A percentile compares a stretch with the other conserved stretches of the same genome.
Evolutionary conservation across 2,113 vertebrate genomes (phyloP).

Genomic region (Zeus faber): DNA sequence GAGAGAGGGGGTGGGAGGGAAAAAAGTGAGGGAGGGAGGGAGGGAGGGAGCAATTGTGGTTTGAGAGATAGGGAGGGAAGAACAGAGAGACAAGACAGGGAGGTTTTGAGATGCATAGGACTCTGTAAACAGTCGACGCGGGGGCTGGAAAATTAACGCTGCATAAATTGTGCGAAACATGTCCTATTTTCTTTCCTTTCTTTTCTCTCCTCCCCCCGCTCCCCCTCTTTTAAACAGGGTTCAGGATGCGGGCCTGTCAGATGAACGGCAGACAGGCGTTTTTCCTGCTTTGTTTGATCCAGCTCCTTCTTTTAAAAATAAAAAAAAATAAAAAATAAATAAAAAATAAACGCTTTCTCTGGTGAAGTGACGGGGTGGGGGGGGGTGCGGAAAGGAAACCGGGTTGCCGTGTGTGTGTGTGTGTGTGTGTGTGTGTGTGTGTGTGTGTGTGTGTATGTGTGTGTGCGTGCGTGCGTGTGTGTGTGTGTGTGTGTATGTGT

Average conservation of each 20-base stretch:
- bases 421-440: slow-evolving; percentile 29
- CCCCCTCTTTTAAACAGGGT: slow-evolving; percentile 62
- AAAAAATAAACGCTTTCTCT: slow-evolving; percentile 35
- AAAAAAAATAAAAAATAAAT: slow-evolving; percentile 37
- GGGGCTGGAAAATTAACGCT: slow-evolving; percentile 75
- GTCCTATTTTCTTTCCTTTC: slow-evolving; percentile 63
- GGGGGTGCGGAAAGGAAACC: slow-evolving; percentile 54
- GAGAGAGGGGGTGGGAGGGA: slow-evolving; percentile 31
- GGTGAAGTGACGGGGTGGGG: not conserved
- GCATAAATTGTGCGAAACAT: slow-evolving; percentile 72
- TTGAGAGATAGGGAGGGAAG: slow-evolving; percentile 33
- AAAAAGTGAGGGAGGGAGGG: slow-evolving; percentile 7
- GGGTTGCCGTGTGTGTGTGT: slow-evolving; percentile 2
- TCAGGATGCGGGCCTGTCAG: slow-evolving; percentile 72
- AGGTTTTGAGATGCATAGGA: slow-evolving; percentile 62
- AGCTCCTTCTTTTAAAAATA: slow-evolving; percentile 49
- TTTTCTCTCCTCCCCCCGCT: slow-evolving; percentile 56
- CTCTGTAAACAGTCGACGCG: slow-evolving; percentile 68
- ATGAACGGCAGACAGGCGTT: slow-evolving; percentile 67
- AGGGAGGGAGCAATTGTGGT: slow-evolving; percentile 49
- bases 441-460: not conserved
- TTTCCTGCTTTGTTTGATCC: slow-evolving; percentile 69
- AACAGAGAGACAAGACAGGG: slow-evolving; percentile 39
- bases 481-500: too few species aligned
- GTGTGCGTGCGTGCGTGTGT: slow-evolving; percentile 26